These are phyloP conservation scores for Sylvilagus bachmani DNA, from an alignment of 2,113 vertebrate species.

Conservation along the genomic window DNA sequence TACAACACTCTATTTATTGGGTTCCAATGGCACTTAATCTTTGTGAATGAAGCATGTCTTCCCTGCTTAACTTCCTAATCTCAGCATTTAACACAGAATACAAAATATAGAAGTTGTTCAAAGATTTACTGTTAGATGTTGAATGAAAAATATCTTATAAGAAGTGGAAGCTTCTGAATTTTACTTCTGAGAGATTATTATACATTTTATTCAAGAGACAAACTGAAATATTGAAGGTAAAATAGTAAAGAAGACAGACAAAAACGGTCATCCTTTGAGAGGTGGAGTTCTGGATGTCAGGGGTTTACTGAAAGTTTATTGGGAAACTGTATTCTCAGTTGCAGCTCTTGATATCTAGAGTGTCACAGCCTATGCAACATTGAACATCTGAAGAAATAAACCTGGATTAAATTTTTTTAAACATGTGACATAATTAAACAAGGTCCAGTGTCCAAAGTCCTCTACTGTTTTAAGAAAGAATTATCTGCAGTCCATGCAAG, in stretches of 20 bases:
- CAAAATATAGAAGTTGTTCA: neutral
- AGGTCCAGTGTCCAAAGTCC: neutral
- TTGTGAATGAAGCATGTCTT: neutral
- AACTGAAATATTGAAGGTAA: neutral
- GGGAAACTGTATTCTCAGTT: neutral
- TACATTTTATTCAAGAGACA: neutral
- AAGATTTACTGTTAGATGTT: neutral
- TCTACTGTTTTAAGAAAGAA: neutral
- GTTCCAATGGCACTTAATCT: neutral
- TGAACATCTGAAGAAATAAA: neutral
- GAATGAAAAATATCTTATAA: neutral
- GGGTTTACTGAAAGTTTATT: neutral
- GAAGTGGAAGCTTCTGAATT: neutral
- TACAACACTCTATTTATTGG: neutral
- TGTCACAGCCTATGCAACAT: fast-evolving
- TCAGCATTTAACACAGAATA: neutral
- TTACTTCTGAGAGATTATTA: slow-evolving; percentile 1
- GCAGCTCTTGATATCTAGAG: neutral
- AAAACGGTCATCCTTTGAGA: neutral
- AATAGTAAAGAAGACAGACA: neutral
- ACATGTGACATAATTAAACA: neutral
- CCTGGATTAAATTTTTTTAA: neutral
- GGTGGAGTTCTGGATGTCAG: neutral
- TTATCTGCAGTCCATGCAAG: neutral
- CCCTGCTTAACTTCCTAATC: neutral